Conservation (phyloP, 2,888 invertebrate genomes). For the Capitulum mitella region DNA sequence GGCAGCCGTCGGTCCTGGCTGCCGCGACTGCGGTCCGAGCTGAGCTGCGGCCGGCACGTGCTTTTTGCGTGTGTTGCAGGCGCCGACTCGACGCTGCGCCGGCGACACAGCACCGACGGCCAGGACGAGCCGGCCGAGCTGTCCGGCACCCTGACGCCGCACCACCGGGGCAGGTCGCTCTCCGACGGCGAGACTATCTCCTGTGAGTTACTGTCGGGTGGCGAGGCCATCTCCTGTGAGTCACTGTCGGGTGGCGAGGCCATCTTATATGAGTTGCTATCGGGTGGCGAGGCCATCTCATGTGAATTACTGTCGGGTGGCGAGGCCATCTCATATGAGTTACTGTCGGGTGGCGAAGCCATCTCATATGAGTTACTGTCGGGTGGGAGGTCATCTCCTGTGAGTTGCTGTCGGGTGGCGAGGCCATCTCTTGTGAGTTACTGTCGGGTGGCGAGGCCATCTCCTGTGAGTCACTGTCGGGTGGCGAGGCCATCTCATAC, state of each 20-base stretch:
- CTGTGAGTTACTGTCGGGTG: not conserved
- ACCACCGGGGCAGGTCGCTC: not conserved
- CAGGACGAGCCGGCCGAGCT: conserved; percentile 13
- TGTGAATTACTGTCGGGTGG: too few relatives aligned
- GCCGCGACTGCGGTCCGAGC: too few relatives aligned
- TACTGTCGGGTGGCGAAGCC: not conserved
- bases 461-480: conserved; percentile 26
- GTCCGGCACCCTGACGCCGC: conserved; percentile 25
- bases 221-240: conserved; percentile 11
- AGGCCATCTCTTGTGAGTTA: not conserved
- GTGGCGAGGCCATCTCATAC: not conserved
- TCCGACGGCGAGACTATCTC: conserved; percentile 10
- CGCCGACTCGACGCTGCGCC: not conserved
- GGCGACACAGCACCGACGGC: conserved; percentile 19
- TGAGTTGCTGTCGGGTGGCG: too few relatives aligned
- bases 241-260: conserved; percentile 29
- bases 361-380: not conserved
- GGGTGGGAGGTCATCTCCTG: not conserved
- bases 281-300: too few relatives aligned
- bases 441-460: not conserved
- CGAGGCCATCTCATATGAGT: not conserved
- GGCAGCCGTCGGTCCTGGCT: too few relatives aligned
- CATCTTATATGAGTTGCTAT: not conserved
- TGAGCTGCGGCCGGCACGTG: too few relatives aligned
- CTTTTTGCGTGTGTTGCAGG: not conserved